Evolutionary conservation across 2,797 vertebrate genomes (phyloP).

Genomic region (Chrysocyon brachyurus): DNA sequence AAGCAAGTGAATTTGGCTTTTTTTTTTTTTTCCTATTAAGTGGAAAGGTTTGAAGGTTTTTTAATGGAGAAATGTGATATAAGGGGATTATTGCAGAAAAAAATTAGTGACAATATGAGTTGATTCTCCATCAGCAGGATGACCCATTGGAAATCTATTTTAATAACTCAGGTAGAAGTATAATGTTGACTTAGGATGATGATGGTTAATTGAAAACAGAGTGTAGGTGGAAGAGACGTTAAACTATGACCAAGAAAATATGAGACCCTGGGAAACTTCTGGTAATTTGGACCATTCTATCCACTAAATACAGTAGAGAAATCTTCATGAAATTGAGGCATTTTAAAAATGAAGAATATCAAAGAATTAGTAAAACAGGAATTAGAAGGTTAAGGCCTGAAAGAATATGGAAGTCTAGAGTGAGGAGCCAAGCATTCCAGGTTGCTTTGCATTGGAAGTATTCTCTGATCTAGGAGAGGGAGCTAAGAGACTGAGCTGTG

Average conservation of each 20-base stretch:
- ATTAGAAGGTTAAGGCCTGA: background rate
- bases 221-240: background rate
- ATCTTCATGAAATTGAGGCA: background rate
- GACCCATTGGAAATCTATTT: background rate
- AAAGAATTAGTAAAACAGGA: background rate
- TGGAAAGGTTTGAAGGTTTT: background rate
- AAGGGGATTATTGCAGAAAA: background rate
- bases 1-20: conserved; percentile 5
- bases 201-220: conserved; percentile 1
- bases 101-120: background rate
- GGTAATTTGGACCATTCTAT: conserved; percentile 8
- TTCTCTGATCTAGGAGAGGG: background rate
- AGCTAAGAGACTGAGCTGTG: background rate
- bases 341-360: background rate
- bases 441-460: background rate
- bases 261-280: background rate
- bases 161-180: background rate
- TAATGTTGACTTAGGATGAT: background rate
- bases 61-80: conserved; percentile 12
- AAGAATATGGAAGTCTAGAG: background rate
- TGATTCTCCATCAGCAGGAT: background rate
- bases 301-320: background rate
- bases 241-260: background rate
- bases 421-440: background rate
- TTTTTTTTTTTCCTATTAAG: background rate